These are phyloP conservation scores for Podocnemis expansa DNA, from an alignment of 2,113 vertebrate species.

Conservation along the genomic window DNA sequence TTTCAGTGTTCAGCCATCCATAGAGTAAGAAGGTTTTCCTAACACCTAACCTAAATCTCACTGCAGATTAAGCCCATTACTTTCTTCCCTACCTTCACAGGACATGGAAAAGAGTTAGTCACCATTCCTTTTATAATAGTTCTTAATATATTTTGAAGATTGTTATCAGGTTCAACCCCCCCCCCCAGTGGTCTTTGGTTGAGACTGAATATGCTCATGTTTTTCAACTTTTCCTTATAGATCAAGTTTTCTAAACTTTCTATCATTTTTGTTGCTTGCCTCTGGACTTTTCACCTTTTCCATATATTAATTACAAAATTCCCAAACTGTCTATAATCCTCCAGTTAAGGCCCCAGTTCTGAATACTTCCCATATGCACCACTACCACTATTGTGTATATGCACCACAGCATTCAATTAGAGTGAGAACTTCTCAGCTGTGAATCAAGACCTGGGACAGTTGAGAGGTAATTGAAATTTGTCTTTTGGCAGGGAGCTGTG, in stretches of 20 bases:
- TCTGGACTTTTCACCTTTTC: not conserved
- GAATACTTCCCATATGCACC: not conserved
- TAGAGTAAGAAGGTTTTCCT: too few relatives aligned
- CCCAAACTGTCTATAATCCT: not conserved
- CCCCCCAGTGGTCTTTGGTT: too few relatives aligned
- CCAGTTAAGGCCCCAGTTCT: not conserved
- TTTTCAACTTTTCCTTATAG: not conserved
- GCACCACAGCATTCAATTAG: not conserved
- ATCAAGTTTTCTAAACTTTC: not conserved
- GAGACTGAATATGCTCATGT: not conserved
- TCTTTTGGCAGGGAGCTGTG: not conserved
- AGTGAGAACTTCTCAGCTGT: not conserved
- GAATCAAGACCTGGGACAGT: not conserved
- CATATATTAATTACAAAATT: not conserved
- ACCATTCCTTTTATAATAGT: too few relatives aligned
- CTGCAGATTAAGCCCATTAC: too few relatives aligned
- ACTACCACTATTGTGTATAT: not conserved
- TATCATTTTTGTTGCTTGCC: not conserved
- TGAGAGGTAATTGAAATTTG: not conserved
- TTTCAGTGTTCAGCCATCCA: too few relatives aligned
- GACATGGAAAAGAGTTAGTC: too few relatives aligned
- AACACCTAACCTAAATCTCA: too few relatives aligned
- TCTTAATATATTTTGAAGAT: too few relatives aligned
- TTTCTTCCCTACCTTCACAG: too few relatives aligned
- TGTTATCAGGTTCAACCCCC: too few relatives aligned